Evolutionary conservation across 2,113 vertebrate species (phyloP), one percentile per base, ranked within the genome.

Genomic region (Conger conger): DNA sequence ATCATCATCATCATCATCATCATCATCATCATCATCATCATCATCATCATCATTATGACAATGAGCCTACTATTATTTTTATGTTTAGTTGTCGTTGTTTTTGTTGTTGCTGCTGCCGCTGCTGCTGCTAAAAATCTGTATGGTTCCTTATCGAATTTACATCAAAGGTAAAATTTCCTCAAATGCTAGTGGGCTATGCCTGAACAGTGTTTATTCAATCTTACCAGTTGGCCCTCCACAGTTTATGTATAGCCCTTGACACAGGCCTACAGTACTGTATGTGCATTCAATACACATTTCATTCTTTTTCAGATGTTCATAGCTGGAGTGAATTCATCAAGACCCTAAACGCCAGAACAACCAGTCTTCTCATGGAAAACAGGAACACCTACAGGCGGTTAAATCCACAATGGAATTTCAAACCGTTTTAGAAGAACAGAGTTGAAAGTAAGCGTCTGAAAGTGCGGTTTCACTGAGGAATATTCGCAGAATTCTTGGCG

Each of bases 391-490:
- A 38, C 82, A 82, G 57, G 82, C 36, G 38, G 1, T 83, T 37
- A 42, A 76, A 42, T 76, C 1, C 38, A 45, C 60, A 73, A 30
- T 20, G 33, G 82, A 37, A 83, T 38, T 42, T 38, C 37, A 73
- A 76, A 36, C 63, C 27, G 82, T 76, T 83, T 83, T 83, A 76
- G 63, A 83, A 45, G 37, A 27, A 83, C 11, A 76, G 13, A 45
- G n/a, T 30, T 38, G 63, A 76, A 40, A 33, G 18, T 50, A n/a
- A 45, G 11, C 35, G 60, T 42, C 37, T 63, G 20, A 23, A 76
- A 76, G 40, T 40, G 63, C 23, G 36, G 27, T 73, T 73, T 73
- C 68, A 50, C 68, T 18, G 15, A 83, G 63, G n/a, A 83, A 76
- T 63, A 76, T 53, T 45, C 40, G 27, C 68, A 30, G 68, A 73